Evolutionary conservation across 2,113 vertebrate genomes (phyloP).

Genomic region (Rallus limicola): DNA sequence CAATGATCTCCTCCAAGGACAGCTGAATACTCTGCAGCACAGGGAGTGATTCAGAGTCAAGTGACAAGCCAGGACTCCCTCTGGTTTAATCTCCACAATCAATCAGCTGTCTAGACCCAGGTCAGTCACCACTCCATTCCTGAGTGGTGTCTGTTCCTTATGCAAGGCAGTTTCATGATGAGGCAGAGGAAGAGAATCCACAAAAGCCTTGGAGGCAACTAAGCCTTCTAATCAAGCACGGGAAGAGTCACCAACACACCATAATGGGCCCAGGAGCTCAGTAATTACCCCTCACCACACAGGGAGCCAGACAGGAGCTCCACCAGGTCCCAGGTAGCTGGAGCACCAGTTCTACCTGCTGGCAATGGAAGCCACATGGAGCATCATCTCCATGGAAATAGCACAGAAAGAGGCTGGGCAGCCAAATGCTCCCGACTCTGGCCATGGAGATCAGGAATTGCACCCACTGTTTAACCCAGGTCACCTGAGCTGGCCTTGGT

Average conservation of each 20-base stretch:
- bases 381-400: background rate
- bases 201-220: conserved; percentile 38
- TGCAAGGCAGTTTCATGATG: conserved; percentile 39
- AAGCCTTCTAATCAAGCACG: conserved; percentile 23
- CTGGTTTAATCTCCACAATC: background rate
- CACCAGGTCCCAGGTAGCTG: background rate
- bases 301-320: conserved; percentile 23
- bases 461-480: background rate
- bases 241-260: background rate
- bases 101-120: conserved; percentile 37
- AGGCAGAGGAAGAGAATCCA: conserved; percentile 45
- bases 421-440: background rate
- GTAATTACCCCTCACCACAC: conserved; percentile 2
- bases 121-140: conserved; percentile 47
- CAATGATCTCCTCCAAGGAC: conserved; percentile 79
- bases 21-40: conserved; percentile 67
- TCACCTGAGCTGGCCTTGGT: background rate
- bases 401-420: background rate
- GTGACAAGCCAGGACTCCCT: background rate
- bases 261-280: background rate
- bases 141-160: conserved; percentile 9
- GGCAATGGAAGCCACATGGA: background rate
- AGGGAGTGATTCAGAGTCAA: conserved; percentile 34
- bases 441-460: accelerated
- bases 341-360: conserved; percentile 33